Evolutionary conservation across 1,140 invertebrate species (phyloP).

Genomic region (Solenopsis fugax): DNA sequence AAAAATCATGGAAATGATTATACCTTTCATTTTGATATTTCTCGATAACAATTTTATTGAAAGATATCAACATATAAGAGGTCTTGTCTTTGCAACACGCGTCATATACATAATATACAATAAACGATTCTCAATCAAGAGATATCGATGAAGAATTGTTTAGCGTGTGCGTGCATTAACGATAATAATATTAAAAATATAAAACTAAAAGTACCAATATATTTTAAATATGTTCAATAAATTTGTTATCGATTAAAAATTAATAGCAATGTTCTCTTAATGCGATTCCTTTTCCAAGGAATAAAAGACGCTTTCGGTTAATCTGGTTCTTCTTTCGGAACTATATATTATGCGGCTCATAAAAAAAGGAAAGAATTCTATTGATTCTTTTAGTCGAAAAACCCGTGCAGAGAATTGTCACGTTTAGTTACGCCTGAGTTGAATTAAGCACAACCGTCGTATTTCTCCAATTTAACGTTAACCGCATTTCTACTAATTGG

Average conservation of each 20-base stretch:
- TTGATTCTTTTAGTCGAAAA: constrained; percentile 15
- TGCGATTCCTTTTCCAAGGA: background rate
- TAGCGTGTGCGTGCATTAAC: too few relatives aligned
- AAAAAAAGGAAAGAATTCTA: background rate
- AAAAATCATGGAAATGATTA: background rate
- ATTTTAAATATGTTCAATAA: background rate
- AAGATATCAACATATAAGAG: background rate
- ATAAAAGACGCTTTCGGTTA: background rate
- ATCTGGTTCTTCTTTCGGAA: background rate
- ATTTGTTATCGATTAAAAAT: background rate
- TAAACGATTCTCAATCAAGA: too few relatives aligned
- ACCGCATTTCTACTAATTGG: constrained; percentile 47
- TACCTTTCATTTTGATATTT: background rate
- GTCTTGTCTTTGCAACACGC: too few relatives aligned
- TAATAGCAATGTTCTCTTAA: background rate
- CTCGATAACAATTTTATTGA: background rate
- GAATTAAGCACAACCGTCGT: constrained; percentile 42
- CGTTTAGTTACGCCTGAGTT: constrained; percentile 33
- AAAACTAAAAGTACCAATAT: background rate
- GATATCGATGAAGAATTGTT: too few relatives aligned
- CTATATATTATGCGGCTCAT: background rate
- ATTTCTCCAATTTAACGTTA: constrained; percentile 34
- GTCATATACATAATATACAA: too few relatives aligned
- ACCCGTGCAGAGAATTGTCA: constrained; percentile 3
- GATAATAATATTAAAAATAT: too few relatives aligned